These are phyloP conservation scores for Pinctada fucata DNA, from an alignment of 2,888 invertebrate genomes.

Conservation along the genomic window DNA sequence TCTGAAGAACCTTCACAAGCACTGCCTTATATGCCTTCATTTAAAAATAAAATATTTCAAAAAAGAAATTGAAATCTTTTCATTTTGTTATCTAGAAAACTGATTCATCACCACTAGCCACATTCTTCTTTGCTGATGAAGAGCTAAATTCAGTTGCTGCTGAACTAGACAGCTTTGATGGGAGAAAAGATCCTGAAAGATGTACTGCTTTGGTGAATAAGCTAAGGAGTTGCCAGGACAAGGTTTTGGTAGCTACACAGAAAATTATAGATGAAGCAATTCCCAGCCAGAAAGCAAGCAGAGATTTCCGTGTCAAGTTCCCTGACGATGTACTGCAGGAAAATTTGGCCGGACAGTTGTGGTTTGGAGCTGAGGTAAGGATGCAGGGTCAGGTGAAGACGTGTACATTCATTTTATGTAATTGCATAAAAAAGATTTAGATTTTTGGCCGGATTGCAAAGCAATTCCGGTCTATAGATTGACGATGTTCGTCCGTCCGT, in stretches of 20 bases:
- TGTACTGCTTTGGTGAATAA: conserved; percentile 97
- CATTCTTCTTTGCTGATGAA: conserved; percentile 99
- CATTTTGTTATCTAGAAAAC: conserved; percentile 66
- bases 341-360: conserved; percentile 97
- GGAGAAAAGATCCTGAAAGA: conserved; percentile 97
- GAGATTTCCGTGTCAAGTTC: conserved; percentile 98
- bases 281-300: conserved; percentile 88
- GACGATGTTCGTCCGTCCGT: too few species aligned
- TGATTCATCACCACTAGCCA: conserved; percentile 93
- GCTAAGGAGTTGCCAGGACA: conserved; percentile 86
- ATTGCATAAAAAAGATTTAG: not conserved
- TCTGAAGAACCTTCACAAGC: too few species aligned
- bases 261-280: conserved; percentile 96
- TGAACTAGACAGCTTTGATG: conserved; percentile 99
- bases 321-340: conserved; percentile 99
- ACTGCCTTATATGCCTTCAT: too few species aligned
- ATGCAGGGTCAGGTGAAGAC: not conserved
- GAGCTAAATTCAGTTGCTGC: conserved; percentile 95
- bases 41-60: too few species aligned
- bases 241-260: conserved; percentile 93
- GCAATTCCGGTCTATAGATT: too few species aligned
- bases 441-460: too few species aligned
- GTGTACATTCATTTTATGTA: not conserved
- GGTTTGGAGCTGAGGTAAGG: conserved; percentile 97
- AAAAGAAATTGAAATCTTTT: too few species aligned